Evolutionary conservation across 1,140 invertebrate species (phyloP).

Genomic region (Elymnias hypermnestra): DNA sequence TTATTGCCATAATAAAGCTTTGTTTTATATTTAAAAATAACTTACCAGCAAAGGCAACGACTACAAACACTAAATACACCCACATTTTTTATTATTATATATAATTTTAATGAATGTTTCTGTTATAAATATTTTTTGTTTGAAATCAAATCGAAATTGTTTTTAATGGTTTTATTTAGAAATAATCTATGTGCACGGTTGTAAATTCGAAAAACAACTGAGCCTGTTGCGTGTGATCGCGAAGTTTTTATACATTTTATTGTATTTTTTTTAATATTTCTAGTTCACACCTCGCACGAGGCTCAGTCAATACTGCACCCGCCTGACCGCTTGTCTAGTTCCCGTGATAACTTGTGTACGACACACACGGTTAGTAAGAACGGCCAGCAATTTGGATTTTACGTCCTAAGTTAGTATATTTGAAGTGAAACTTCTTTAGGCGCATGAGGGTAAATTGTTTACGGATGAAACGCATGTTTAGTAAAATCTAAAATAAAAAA

Average conservation of each 20-base stretch:
- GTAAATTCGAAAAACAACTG: conserved; percentile 15
- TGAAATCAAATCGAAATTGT: background rate
- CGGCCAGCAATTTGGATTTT: background rate
- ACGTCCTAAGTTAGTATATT: no score
- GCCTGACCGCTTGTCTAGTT: conserved; percentile 5
- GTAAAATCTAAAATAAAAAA: no score
- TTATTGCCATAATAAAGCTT: no score
- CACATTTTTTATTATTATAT: conserved; percentile 10
- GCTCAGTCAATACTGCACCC: conserved; percentile 12
- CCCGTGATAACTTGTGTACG: conserved; percentile 9
- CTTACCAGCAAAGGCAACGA: conserved; percentile 12
- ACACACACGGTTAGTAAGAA: background rate
- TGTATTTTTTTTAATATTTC: background rate
- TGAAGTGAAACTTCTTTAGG: no score
- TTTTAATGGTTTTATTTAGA: background rate
- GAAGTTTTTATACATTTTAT: conserved; percentile 21
- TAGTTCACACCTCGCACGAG: conserved; percentile 1
- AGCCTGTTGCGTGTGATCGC: background rate
- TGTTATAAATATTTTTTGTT: conserved; percentile 1
- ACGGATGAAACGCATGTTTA: no score
- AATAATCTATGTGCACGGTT: background rate
- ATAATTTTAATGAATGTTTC: background rate
- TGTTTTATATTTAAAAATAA: no score
- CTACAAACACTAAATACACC: conserved; percentile 6
- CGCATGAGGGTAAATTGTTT: no score